Base-by-base conservation (phyloP, 2,113 vertebrate genomes). In the Athene cunicularia region DNA sequence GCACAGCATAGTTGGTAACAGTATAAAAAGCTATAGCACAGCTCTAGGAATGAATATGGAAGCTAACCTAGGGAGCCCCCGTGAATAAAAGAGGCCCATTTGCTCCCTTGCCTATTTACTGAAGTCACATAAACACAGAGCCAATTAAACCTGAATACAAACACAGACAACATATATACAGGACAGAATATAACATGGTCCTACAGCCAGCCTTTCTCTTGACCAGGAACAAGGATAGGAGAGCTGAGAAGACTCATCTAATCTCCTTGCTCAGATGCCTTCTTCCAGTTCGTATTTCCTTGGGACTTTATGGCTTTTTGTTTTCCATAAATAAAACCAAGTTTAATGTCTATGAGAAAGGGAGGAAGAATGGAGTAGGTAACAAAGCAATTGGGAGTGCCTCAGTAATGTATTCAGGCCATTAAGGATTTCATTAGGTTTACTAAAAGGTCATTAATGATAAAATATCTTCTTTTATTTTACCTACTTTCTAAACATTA, bases 401-500 rank as follows among this genome's bases (percentile, higher is more conserved):
- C 94, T 97, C 89, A 53, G 92, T 97, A 97, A 98, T 97, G 94
- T 96, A 98, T 98, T 94, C 97, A 97, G 96, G 79, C 97, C 91
- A 96, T 98, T 97, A 98, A 97, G 93, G 97, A 97, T 98, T 98
- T 98, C 98, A 98, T 98, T 98, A 98, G 91, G 96, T 98, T 98
- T 96, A 96, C 96, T 98, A 98, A 97, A 97, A 98, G 97, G 98
- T 97, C 96, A 97, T 98, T 98, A 98, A 97, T 90, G 96, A 98
- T 98, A 98, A 98, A 98, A 97, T 98, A 98, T 98, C 95, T 95
- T 96, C 98, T 97, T 97, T 94, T 96, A 97, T 98, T 98, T 98
- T 97, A 97, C 97, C 97, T 98, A 97, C 96, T 97, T 98, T 96
- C 95, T 96, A 97, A 98, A 98, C 97, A 98, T 97, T 98, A 98